Conservation (phyloP, 2,113 vertebrate genomes). For the Glaucomys volans region DNA sequence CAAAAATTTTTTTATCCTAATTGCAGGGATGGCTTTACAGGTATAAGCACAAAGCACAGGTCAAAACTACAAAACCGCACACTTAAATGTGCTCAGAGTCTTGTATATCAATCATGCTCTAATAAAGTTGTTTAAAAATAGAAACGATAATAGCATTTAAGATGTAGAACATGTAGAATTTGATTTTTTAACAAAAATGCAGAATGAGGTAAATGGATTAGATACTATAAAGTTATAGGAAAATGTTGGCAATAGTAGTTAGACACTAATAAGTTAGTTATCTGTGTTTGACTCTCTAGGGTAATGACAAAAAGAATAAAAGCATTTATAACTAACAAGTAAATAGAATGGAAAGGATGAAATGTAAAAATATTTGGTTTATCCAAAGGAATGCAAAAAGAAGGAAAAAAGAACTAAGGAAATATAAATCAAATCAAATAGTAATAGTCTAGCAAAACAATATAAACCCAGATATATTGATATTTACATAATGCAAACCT, state of each 20-base stretch:
- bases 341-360: neutral
- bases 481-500: neutral
- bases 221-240: neutral
- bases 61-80: too few relatives aligned
- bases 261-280: neutral
- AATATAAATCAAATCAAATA: neutral
- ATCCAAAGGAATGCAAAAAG: too few relatives aligned
- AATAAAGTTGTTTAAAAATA: too few relatives aligned
- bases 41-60: too few relatives aligned
- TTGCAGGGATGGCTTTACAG: too few relatives aligned
- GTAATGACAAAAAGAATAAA: slow-evolving; percentile 14
- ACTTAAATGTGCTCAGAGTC: too few relatives aligned
- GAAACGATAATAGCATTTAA: too few relatives aligned
- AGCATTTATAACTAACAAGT: neutral
- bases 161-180: too few relatives aligned
- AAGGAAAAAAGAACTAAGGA: too few relatives aligned
- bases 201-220: neutral
- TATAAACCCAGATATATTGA: neutral
- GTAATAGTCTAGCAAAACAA: neutral
- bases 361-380: neutral
- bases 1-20: too few relatives aligned
- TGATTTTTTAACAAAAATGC: neutral
- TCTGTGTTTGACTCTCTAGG: neutral
- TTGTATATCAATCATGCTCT: too few relatives aligned
- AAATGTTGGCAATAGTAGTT: neutral